These are phyloP conservation scores for Hydraecia micacea DNA, from an alignment of 2,888 invertebrate genomes.

Conservation along the genomic window DNA sequence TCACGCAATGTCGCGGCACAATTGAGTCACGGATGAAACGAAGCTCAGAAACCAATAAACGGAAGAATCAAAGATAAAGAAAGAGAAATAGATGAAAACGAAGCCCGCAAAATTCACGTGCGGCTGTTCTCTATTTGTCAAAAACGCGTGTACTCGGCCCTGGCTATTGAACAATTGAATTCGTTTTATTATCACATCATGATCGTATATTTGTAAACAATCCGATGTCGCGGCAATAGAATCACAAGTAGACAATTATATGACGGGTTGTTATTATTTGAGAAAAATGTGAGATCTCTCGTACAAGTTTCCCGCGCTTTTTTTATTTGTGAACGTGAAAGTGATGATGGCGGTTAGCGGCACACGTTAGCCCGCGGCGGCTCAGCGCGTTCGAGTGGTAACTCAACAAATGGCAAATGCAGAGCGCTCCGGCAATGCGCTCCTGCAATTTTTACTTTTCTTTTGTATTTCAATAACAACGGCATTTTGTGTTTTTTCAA, in stretches of 20 bases:
- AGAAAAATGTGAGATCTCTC: constrained; percentile 77
- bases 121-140: constrained; percentile 60
- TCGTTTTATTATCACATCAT: constrained; percentile 80
- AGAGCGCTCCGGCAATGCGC: constrained; percentile 45
- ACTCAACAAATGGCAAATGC: constrained; percentile 56
- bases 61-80: constrained; percentile 72
- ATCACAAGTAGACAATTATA: constrained; percentile 63
- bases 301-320: constrained; percentile 79
- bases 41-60: constrained; percentile 55
- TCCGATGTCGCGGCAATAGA: constrained; percentile 71
- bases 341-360: constrained; percentile 72
- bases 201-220: constrained; percentile 77
- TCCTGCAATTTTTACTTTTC: constrained; percentile 68
- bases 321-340: constrained; percentile 83
- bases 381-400: constrained; percentile 79
- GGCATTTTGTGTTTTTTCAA: constrained; percentile 60
- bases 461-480: constrained; percentile 64
- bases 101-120: constrained; percentile 61
- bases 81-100: constrained; percentile 73
- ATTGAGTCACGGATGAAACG: constrained; percentile 55
- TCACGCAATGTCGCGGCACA: constrained; percentile 53
- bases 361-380: constrained; percentile 83
- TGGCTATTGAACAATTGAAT: constrained; percentile 58
- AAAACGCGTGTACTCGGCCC: constrained; percentile 62
- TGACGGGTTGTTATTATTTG: constrained; percentile 64